Conservation (phyloP, 2,797 vertebrate species). For the Semaprochilodus insignis region DNA sequence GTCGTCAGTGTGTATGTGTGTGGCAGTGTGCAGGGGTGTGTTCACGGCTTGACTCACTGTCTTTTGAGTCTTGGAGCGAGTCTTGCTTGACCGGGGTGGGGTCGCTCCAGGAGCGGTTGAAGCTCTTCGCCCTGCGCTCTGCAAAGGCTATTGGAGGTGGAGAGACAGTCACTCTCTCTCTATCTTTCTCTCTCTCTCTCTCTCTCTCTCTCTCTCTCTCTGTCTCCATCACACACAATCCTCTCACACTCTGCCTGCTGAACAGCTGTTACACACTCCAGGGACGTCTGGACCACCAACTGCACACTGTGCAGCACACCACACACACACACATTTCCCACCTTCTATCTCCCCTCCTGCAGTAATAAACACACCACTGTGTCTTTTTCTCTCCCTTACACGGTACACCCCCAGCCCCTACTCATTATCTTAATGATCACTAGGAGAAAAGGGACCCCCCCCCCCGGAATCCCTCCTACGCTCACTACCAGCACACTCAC, state of each 20-base stretch:
- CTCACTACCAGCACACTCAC: slow-evolving; percentile 11
- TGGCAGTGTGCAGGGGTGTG: slow-evolving; percentile 22
- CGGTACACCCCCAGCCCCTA: not conserved
- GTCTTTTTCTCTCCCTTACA: not conserved
- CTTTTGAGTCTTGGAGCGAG: slow-evolving; percentile 91
- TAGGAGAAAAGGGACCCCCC: not conserved
- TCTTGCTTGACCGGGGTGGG: slow-evolving; percentile 96
- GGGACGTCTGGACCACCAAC: slow-evolving; percentile 34
- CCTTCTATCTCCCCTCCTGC: slow-evolving; percentile 4
- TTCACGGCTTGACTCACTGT: slow-evolving; percentile 87
- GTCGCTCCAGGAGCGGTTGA: slow-evolving; percentile 99
- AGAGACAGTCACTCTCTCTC: slow-evolving; percentile 74
- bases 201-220: slow-evolving; percentile 3
- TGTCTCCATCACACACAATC: slow-evolving; percentile 20
- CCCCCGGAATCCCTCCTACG: not conserved
- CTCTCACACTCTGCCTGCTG: slow-evolving; percentile 18
- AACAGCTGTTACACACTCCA: slow-evolving; percentile 39
- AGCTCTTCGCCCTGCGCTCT: slow-evolving; percentile 97
- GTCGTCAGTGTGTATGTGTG: slow-evolving; percentile 18
- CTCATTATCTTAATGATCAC: slow-evolving; percentile 23
- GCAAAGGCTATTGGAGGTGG: slow-evolving; percentile 88
- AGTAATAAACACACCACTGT: not conserved
- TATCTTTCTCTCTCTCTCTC: slow-evolving; percentile 39
- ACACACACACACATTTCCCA: slow-evolving; percentile 22
- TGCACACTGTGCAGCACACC: slow-evolving; percentile 17